Evolutionary conservation across 1,140 invertebrate species (phyloP).

Genomic region (Cydia splendana): DNA sequence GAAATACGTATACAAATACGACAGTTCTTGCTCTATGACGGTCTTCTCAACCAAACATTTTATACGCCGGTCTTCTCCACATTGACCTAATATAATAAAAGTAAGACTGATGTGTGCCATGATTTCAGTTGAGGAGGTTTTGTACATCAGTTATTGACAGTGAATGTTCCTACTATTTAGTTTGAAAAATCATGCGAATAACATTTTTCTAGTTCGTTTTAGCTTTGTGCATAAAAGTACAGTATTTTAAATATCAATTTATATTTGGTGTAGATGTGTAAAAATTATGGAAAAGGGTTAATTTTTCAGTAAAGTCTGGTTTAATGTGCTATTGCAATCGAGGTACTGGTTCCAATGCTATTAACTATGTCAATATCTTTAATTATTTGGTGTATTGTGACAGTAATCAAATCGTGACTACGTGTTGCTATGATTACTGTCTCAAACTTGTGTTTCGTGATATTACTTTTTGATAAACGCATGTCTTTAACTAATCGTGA

Average conservation of each 20-base stretch:
- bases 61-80: too few species aligned
- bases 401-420: not conserved
- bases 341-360: slow-evolving; percentile 28
- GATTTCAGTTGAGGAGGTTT: not conserved
- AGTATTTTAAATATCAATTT: not conserved
- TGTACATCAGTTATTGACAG: not conserved
- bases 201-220: not conserved
- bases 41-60: too few species aligned
- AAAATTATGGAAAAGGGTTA: not conserved
- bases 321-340: slow-evolving; percentile 22
- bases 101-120: slow-evolving; percentile 42
- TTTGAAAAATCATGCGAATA: not conserved
- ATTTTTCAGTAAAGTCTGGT: not conserved
- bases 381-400: not conserved
- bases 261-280: not conserved
- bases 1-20: too few species aligned
- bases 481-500: slow-evolving; percentile 21
- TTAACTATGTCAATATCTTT: slow-evolving; percentile 20
- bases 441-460: slow-evolving; percentile 17
- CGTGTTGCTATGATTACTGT: not conserved
- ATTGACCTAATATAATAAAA: not conserved
- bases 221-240: not conserved
- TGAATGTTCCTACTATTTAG: not conserved
- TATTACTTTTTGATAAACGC: slow-evolving; percentile 20
- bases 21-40: too few species aligned